Evolutionary conservation across 2,797 vertebrate species (phyloP), one percentile per base, ranked within the genome.

Genomic region (Leptoclinus maculatus): DNA sequence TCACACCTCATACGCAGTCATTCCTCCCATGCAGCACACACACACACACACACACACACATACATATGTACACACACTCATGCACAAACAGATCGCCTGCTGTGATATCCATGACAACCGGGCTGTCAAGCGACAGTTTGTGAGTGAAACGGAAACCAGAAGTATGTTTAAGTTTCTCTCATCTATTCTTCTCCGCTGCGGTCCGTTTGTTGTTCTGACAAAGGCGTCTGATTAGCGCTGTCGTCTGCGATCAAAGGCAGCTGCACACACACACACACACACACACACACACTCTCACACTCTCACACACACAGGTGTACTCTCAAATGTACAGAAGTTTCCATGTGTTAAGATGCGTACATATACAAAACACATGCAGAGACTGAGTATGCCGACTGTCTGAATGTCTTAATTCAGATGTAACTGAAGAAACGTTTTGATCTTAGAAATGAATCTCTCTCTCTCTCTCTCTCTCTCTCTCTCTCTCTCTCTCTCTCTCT

Each of bases 71-170:
- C 57, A 5, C 32, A n/a, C 45, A 49, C 27, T 38, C 13, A 76
- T 45, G 57, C 78, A 54, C 32, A 83, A 25, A 79, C 71, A 21
- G 56, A 45, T 74, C 58, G 51, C 70, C 78, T 68, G 80, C 80
- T 87, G 66, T 47, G 71, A 89, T 90, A 84, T 82, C 81, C 76
- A 87, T 87, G 79, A 89, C 90, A 90, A 85, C 84, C 84, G 1
- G 5, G 38, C 62, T 71, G 79, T 79, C 25, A 63, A 69, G 70
- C 54, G 67, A 10, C 58, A 47, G 58, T 84, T 58, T 85, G 78
- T 66, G 66, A 78, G 60, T 63, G 59, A 71, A 76, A 73, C 71
- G 45, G 76, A 79, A 80, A 70, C 21, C 69, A 73, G 80, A 58
- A 68, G 63, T 65, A 68, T 77, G 79, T 86, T 87, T 77, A 76